Conservation (phyloP, 2,888 invertebrate genomes). For the Amphiduros pacificus region DNA sequence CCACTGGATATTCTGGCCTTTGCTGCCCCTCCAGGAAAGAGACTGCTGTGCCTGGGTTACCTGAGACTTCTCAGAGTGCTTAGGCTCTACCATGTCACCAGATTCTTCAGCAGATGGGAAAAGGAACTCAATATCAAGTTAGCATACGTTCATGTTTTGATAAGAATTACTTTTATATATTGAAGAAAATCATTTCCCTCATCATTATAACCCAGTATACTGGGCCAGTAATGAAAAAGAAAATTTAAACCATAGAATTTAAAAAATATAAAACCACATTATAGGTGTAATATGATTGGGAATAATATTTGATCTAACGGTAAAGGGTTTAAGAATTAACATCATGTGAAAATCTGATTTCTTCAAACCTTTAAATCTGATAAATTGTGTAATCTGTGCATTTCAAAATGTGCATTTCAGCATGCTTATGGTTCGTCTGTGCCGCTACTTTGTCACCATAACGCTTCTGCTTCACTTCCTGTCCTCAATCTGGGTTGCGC, state of each 20-base stretch:
- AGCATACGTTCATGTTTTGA: no score
- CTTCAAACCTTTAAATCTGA: no score
- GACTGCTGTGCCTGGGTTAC: background rate
- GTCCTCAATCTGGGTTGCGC: conserved; percentile 26
- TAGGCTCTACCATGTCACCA: conserved; percentile 4
- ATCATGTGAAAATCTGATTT: no score
- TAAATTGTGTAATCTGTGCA: background rate
- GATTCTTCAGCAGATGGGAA: conserved; percentile 15
- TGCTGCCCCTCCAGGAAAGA: conserved; percentile 6
- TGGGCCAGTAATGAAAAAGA: no score
- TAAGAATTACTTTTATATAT: no score
- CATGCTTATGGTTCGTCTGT: conserved; percentile 18
- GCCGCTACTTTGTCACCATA: conserved; percentile 17
- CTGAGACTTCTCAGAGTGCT: conserved; percentile 17
- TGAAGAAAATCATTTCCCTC: no score
- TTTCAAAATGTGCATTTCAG: conserved; percentile 5
- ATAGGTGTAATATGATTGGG: no score
- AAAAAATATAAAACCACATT: no score
- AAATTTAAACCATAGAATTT: no score
- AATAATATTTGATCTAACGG: no score
- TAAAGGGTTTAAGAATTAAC: no score
- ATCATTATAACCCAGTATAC: no score
- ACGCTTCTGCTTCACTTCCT: conserved; percentile 23
- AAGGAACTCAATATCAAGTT: conserved; percentile 21
- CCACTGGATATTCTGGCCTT: conserved; percentile 25